Evolutionary conservation across 2,113 vertebrate genomes (phyloP), one percentile per base, ranked within the genome.

Genomic region (Philantomba maxwellii): DNA sequence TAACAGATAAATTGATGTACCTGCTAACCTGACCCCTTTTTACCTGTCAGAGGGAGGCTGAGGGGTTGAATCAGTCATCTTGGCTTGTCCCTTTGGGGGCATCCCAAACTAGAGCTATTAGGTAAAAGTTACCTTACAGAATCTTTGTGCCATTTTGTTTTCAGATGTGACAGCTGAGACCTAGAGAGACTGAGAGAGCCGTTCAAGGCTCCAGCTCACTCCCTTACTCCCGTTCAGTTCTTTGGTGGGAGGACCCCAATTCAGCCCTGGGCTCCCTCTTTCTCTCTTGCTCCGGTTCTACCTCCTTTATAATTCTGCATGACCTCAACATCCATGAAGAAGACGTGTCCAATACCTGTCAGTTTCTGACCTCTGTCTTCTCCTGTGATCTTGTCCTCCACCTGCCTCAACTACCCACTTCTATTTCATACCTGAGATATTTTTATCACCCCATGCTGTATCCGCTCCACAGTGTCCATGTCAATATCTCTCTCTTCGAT

Each of bases 71-170:
- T 45, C 55, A 55, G 45, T 36, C 25, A 21, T 73, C n/a, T 95
- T 53, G 64, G 9, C n/a, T 49, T 82, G 80, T 84, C 39, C 21
- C 23, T 78, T 53, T 64, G 66, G 64, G 51, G 26, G 3, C 4
- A 73, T 64, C 13, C 8, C 17, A 43, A 91, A 43, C 85, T 45
- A 33, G 23, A 85, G 21, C 43, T 78, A 6, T 55, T 84, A 89
- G 19, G 25, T 88, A 28, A 43, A 95, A 83, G n/a, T 96, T 82
- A 85, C 73, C 6, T 55, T 89, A 87, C 5, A 26, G 26, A 80
- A 83, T 33, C 66, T 91, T 91, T 93, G 58, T 94, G 62, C 45
- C 36, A 45, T 86, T 95, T 97, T 26, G 88, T 92, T 82, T 96
- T 95, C 60, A 88, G 78, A 70, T 33, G 39, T 57, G 55, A 70